Evolutionary conservation across 2,113 vertebrate species (phyloP), one percentile per base, ranked within the genome.

Genomic region (Thalassoma bifasciatum): DNA sequence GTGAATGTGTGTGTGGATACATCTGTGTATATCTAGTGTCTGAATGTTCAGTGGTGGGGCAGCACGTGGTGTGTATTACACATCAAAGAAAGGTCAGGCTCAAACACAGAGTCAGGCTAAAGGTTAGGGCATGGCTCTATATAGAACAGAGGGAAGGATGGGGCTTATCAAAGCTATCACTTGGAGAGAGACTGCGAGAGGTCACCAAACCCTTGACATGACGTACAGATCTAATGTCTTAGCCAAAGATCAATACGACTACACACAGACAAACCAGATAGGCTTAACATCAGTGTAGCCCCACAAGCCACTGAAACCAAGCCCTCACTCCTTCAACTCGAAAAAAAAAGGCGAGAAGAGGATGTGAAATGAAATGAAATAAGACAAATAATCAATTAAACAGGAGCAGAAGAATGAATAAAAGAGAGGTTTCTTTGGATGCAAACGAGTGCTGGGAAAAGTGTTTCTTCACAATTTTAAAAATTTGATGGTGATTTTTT

Each of bases 71-170:
- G 77, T 90, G 88, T 88, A 91, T 93, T 94, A 92, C 81, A 91
- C 90, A 93, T 93, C 88, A 94, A 93, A 93, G 91, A 90, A 91
- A 90, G 91, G 93, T 92, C 88, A 88, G 80, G 64, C 82, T 92
- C 90, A 89, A 89, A 92, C 90, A 91, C 81, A 85, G 89, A 88
- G 87, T 77, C 47, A 62, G 91, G 90, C 89, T 88, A 88, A 92
- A 93, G 92, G 93, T 93, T 83, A 92, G 85, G 80, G 81, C 87
- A 87, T 53, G 22, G 79, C 87, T 89, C 86, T 80, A 85, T 84
- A 91, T 85, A 89, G 88, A 88, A 90, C 89, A 93, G 85, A 92
- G 87, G 85, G 89, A 86, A 76, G 79, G 86, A 84, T 84, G 92
- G 88, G 83, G 77, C 91, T 92, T 92, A 92, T 88, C 91, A 89